Evolutionary conservation across 2,888 invertebrate genomes (phyloP).

Genomic region (Anthophora plumipes): DNA sequence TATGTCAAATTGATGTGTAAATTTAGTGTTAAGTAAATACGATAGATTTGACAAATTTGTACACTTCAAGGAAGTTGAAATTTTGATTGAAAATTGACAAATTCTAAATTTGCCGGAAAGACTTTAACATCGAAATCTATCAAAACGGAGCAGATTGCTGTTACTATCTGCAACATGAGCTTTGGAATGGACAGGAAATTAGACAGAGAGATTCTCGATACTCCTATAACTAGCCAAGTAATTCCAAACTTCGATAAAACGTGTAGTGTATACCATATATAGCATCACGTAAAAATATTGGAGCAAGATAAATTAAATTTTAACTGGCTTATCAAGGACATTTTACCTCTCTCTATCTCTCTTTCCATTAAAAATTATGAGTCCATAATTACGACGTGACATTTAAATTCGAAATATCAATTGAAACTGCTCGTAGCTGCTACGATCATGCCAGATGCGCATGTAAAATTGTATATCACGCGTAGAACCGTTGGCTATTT

Average conservation of each 20-base stretch:
- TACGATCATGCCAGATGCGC: constrained; percentile 36
- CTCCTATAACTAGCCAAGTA: neutral
- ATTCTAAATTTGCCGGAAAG: neutral
- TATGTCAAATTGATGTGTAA: no score
- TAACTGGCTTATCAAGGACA: no score
- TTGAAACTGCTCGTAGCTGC: constrained; percentile 19
- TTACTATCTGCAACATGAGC: neutral
- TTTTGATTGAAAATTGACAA: no score
- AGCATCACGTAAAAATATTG: neutral
- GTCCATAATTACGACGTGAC: neutral
- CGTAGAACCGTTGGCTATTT: constrained; percentile 32
- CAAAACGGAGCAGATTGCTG: neutral
- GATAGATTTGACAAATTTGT: neutral
- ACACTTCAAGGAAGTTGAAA: neutral
- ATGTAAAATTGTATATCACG: constrained; percentile 16
- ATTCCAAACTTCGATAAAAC: neutral
- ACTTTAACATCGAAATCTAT: neutral
- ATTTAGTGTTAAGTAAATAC: neutral
- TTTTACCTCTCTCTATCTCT: no score
- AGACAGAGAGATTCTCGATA: neutral
- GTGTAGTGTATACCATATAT: neutral
- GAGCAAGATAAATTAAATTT: no score
- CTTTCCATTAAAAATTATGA: neutral
- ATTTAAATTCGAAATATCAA: neutral
- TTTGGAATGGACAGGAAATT: neutral